Percentiles rank a stretch among this genome's conserved stretches.
phyloP scores from a whole-genome alignment of 2,113 vertebrate species.

The Etia nguti region DNA sequence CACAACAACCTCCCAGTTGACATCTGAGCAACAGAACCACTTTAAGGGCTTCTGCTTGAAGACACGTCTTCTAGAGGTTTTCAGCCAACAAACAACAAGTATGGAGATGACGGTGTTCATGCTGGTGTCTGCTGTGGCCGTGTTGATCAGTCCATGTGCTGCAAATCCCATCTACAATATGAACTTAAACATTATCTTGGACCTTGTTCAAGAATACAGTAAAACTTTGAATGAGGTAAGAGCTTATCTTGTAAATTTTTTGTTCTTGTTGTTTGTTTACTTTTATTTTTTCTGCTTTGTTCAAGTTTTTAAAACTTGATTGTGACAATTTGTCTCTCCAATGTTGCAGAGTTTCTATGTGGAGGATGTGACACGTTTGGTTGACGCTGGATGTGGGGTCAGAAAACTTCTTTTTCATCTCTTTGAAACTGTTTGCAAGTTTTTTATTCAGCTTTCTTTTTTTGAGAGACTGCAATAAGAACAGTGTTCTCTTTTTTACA shows the following conservation, averaged over 20 bases:
- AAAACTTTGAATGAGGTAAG: not conserved
- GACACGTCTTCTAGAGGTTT: not conserved
- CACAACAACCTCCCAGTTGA: not conserved
- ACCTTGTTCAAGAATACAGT: rapidly evolving
- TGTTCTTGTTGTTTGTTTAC: not conserved
- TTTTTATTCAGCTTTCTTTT: not conserved
- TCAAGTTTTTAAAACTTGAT: not conserved
- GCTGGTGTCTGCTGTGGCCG: not conserved
- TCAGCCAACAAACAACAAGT: not conserved
- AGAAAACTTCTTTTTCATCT: not conserved
- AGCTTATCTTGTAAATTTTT: not conserved
- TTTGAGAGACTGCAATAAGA: not conserved
- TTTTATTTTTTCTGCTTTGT: not conserved
- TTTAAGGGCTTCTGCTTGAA: not conserved
- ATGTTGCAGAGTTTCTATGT: not conserved
- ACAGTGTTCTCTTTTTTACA: not conserved
- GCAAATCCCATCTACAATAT: rapidly evolving
- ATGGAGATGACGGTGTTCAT: slow-evolving; percentile 7
- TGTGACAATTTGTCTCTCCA: not conserved
- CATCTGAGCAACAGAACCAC: not conserved
- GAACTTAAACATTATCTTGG: not conserved
- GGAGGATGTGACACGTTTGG: not conserved
- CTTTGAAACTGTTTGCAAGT: not conserved
- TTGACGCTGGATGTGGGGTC: not conserved
- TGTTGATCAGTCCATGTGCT: not conserved